A percentile compares a stretch with the other conserved stretches of the same genome.
These are phyloP conservation scores for Hoplias malabaricus DNA, from an alignment of 2,113 vertebrate genomes.

Conservation along the genomic window DNA sequence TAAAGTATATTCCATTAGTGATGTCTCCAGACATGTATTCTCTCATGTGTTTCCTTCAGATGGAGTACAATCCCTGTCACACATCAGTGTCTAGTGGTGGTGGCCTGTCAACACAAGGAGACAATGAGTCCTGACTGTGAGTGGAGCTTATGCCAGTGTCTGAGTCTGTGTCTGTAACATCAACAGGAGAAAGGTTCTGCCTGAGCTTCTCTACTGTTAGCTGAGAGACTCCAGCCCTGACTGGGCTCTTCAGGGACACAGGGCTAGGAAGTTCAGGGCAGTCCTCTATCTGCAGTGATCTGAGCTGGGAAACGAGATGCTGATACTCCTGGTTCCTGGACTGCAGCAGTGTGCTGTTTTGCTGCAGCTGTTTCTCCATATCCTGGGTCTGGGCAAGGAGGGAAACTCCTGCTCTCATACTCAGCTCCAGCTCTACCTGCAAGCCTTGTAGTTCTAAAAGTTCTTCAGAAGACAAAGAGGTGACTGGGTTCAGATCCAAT, in stretches of 20 bases:
- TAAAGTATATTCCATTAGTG: not conserved
- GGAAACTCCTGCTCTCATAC: slow-evolving; percentile 81
- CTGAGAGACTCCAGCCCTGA: slow-evolving; percentile 55
- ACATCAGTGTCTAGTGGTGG: slow-evolving; percentile 72
- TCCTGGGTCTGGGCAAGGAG: slow-evolving; percentile 79
- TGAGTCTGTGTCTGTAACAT: slow-evolving; percentile 92
- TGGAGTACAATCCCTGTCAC: slow-evolving; percentile 43
- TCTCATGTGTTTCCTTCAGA: not conserved
- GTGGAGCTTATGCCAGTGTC: slow-evolving; percentile 98
- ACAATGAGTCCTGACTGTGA: slow-evolving; percentile 94
- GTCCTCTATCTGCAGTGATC: slow-evolving; percentile 70
- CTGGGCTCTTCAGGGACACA: slow-evolving; percentile 58
- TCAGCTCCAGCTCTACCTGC: slow-evolving; percentile 78
- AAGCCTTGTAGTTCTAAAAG: slow-evolving; percentile 72
- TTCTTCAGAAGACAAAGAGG: slow-evolving; percentile 59
- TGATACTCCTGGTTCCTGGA: slow-evolving; percentile 87
- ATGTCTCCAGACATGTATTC: not conserved
- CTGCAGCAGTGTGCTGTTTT: slow-evolving; percentile 74
- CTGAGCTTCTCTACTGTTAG: slow-evolving; percentile 63
- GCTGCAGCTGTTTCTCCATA: slow-evolving; percentile 84
- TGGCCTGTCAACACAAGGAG: slow-evolving; percentile 73
- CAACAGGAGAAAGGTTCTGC: slow-evolving; percentile 70
- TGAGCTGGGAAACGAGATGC: slow-evolving; percentile 81
- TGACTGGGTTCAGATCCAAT: not conserved
- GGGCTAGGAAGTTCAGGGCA: slow-evolving; percentile 34